phyloP scores from a whole-genome alignment of 2,888 invertebrate species.

The Aleiodes alternator region DNA sequence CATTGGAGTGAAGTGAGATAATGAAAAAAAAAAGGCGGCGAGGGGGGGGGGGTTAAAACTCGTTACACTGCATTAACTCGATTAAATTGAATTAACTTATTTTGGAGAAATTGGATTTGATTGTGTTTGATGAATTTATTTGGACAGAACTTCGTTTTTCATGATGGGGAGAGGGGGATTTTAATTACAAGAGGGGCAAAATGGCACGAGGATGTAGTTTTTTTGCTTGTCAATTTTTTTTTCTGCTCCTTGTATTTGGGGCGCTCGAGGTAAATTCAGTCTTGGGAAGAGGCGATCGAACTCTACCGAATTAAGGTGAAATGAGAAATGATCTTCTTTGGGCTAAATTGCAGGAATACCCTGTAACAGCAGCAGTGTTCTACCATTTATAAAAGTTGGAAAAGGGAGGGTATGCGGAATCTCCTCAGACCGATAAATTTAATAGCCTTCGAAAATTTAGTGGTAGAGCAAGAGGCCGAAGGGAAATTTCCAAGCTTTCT shows the following conservation, averaged over 20 bases:
- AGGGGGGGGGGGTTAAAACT: background rate
- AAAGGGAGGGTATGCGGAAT: constrained; percentile 48
- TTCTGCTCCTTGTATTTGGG: background rate
- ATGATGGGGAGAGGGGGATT: background rate
- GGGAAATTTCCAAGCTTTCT: constrained; percentile 52
- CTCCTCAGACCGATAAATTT: constrained; percentile 65
- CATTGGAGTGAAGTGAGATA: constrained; percentile 22
- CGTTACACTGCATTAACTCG: constrained; percentile 19
- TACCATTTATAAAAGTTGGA: constrained; percentile 72
- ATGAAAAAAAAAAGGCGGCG: background rate
- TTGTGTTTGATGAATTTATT: constrained; percentile 1
- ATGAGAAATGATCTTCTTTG: constrained; percentile 70
- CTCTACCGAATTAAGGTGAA: constrained; percentile 63
- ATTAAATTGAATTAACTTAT: constrained; percentile 5
- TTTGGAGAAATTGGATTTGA: constrained; percentile 2
- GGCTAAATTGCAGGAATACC: constrained; percentile 64
- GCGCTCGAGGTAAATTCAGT: constrained; percentile 31
- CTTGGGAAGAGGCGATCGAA: constrained; percentile 49
- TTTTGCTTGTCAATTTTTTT: constrained; percentile 26
- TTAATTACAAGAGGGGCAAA: background rate
- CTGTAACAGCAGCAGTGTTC: constrained; percentile 51
- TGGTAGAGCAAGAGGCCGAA: constrained; percentile 44
- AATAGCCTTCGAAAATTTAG: constrained; percentile 63
- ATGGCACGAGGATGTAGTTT: too few relatives aligned
- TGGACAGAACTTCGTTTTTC: too few relatives aligned